Conservation (phyloP, 2,797 vertebrate genomes). For the Podarcis lilfordi region DNA sequence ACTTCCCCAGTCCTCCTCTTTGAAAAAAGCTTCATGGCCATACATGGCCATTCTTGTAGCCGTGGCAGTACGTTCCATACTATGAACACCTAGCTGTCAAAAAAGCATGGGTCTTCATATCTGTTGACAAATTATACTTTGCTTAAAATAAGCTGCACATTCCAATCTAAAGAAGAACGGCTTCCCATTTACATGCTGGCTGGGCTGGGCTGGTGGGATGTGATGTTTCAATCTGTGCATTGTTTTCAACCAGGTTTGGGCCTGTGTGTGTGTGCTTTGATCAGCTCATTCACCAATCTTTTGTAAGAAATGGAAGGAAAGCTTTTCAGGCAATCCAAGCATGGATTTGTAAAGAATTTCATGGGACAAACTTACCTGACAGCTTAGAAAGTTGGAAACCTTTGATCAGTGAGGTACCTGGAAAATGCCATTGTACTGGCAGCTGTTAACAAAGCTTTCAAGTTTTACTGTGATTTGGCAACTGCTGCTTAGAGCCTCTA, state of each 20-base stretch:
- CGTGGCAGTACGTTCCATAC: no score
- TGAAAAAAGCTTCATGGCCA: no score
- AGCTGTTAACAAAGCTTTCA: background rate
- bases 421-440: background rate
- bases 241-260: background rate
- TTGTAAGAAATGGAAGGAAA: background rate
- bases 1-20: no score
- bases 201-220: background rate
- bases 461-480: background rate
- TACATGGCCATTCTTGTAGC: no score
- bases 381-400: background rate
- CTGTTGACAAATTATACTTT: no score
- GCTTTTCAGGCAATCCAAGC: background rate
- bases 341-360: background rate
- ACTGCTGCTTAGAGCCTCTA: background rate
- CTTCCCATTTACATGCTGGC: no score
- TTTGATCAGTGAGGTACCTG: background rate
- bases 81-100: no score
- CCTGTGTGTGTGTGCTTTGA: background rate
- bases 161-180: no score
- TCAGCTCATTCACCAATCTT: fast-evolving
- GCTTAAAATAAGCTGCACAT: no score
- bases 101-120: no score
- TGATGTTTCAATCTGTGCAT: background rate
- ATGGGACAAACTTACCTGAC: background rate